Conservation (phyloP, 2,113 vertebrate genomes). For the Ammodytes marinus region DNA sequence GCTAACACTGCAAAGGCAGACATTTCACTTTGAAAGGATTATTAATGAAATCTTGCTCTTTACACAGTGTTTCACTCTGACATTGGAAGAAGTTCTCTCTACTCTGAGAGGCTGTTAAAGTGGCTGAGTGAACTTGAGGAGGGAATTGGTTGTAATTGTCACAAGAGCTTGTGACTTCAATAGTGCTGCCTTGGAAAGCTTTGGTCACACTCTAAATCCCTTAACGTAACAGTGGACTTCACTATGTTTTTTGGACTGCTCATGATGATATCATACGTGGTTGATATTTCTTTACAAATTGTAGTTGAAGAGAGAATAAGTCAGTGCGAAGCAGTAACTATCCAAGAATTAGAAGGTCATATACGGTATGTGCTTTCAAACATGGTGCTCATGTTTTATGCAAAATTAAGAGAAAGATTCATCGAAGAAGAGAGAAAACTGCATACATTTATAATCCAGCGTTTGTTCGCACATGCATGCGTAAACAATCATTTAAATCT, state of each 20-base stretch:
- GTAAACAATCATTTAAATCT: slow-evolving; percentile 58
- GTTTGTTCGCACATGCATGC: slow-evolving; percentile 53
- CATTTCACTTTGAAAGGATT: slow-evolving; percentile 79
- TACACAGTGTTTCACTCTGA: slow-evolving; percentile 67
- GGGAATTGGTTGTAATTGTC: slow-evolving; percentile 66
- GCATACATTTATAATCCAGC: slow-evolving; percentile 47
- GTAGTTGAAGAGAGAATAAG: slow-evolving; percentile 11
- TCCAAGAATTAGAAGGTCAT: slow-evolving; percentile 25
- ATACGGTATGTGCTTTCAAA: slow-evolving; percentile 14
- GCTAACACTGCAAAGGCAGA: slow-evolving; percentile 74
- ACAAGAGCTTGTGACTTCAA: slow-evolving; percentile 55
- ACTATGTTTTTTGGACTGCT: slow-evolving; percentile 27
- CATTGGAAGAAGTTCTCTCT: slow-evolving; percentile 67
- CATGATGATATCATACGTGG: slow-evolving; percentile 38
- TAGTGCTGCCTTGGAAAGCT: slow-evolving; percentile 49
- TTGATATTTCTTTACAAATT: slow-evolving; percentile 45
- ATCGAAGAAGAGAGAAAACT: slow-evolving; percentile 11
- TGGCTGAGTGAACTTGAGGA: slow-evolving; percentile 56
- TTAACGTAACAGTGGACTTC: slow-evolving; percentile 5
- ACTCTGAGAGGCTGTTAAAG: slow-evolving; percentile 56
- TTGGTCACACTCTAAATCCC: slow-evolving; percentile 62
- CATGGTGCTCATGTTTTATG: slow-evolving; percentile 13
- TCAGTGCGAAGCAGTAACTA: slow-evolving; percentile 6
- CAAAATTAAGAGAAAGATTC: slow-evolving; percentile 25
- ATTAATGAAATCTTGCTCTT: slow-evolving; percentile 79